phyloP scores from a whole-genome alignment of 2,888 invertebrate species.

The Rhingia rostrata region DNA sequence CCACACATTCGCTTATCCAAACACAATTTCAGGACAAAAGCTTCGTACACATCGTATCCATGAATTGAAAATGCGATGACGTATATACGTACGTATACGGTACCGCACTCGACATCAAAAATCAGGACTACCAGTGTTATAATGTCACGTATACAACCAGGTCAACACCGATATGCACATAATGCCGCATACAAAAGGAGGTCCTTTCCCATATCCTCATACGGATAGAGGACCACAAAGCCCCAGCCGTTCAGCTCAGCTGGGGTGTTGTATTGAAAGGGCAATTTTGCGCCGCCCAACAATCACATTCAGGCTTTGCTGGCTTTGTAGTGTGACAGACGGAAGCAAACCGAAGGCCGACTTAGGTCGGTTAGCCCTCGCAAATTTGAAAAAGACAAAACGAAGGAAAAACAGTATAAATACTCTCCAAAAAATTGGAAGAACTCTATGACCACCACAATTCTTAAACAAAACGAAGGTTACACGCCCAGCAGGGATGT shows the following conservation, averaged over 20 bases:
- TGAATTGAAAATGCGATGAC: slow-evolving; percentile 45
- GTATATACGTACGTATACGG: background rate
- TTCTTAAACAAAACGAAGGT: slow-evolving; percentile 22
- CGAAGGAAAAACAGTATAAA: slow-evolving; percentile 12
- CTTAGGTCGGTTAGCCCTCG: slow-evolving; percentile 5
- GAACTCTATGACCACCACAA: slow-evolving; percentile 22
- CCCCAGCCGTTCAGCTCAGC: background rate
- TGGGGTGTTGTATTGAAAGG: background rate
- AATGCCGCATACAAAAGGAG: slow-evolving; percentile 27
- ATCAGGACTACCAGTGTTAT: slow-evolving; percentile 9
- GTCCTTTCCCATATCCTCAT: background rate
- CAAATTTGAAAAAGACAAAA: background rate
- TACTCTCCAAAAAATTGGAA: slow-evolving; percentile 9
- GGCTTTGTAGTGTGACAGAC: slow-evolving; percentile 25
- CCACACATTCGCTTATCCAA: slow-evolving; percentile 8
- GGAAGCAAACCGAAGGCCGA: slow-evolving; percentile 21
- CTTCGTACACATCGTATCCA: slow-evolving; percentile 23
- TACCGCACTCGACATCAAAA: background rate
- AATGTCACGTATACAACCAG: slow-evolving; percentile 45
- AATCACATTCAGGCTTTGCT: slow-evolving; percentile 10
- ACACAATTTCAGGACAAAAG: slow-evolving; percentile 13
- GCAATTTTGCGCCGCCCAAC: background rate
- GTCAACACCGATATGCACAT: slow-evolving; percentile 51
- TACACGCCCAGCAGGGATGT: slow-evolving; percentile 49
- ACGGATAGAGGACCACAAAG: slow-evolving; percentile 6